Base-by-base conservation (phyloP, 2,797 vertebrate species). In the Gobionotothen gibberifrons region DNA sequence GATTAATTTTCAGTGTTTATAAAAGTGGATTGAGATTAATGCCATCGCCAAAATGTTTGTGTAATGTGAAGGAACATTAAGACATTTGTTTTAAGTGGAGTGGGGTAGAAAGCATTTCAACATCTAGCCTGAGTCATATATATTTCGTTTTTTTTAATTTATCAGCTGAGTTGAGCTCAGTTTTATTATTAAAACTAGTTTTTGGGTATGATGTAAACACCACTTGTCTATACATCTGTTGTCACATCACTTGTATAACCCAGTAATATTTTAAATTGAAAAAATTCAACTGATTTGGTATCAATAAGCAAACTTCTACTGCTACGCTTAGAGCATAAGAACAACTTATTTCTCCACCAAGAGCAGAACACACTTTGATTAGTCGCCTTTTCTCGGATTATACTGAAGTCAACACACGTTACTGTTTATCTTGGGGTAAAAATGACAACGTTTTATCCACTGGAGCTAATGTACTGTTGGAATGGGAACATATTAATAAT, bases 1-100 rank as follows among this genome's bases (percentile, higher is more conserved):
- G 26, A 9, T 48, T 61, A 9, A 39, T 36, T 52, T 67, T 51
- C 16, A 61, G 44, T 26, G 15, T 68, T 69, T 36, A 49, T 59
- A 26, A 39, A 63, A 39, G 46, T 39, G 0, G 1, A 67, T 26
- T 26, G 32, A 19, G 16, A 65, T 65, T 21, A 22, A 64, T 60
- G 76, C 7, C 6, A 10, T 15, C 4, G 4, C 62, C 26, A 48
- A 48, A 2, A 8, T 55, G 9, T n/a, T 16, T 2, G 11, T 8
- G 19, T 57, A 13, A 21, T 54, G 49, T 55, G 3, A 58, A 56
- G 29, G 22, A 12, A 8, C 60, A 17, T 69, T 46, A 12, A 32
- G 9, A 51, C 7, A 6, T n/a, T 4, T 21, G 12, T 6, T 64
- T 51, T 22, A 36, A 47, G 48, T 19, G 9, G 9, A 52, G 3